Conservation (phyloP, 1,140 invertebrate species). For the Nasonia vitripennis region DNA sequence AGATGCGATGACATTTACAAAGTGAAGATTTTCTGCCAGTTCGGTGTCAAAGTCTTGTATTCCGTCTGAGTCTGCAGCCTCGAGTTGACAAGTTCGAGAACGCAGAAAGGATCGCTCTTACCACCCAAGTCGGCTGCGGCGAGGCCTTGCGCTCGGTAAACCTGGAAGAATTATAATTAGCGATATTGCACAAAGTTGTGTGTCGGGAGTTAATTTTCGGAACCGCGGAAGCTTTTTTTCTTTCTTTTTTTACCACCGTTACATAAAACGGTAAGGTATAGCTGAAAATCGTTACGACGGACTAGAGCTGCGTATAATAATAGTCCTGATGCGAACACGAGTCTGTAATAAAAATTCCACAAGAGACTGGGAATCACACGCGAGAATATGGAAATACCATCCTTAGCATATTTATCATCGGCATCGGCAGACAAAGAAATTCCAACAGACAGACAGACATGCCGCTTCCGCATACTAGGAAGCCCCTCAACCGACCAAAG, state of each 20-base stretch:
- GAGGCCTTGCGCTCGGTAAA: slow-evolving; percentile 91
- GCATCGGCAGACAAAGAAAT: no score
- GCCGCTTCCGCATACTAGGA: no score
- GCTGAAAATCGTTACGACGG: no score
- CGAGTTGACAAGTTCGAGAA: slow-evolving; percentile 95
- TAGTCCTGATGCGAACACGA: not conserved
- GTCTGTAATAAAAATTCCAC: not conserved
- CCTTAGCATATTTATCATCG: not conserved
- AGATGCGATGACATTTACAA: slow-evolving; percentile 83
- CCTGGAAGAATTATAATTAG: slow-evolving; percentile 56
- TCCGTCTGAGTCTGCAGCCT: slow-evolving; percentile 98
- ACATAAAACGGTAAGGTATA: no score
- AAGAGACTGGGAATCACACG: no score
- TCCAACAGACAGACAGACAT: no score
- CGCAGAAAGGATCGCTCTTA: slow-evolving; percentile 98
- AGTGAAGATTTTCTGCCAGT: slow-evolving; percentile 99
- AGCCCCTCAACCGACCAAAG: no score
- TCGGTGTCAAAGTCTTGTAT: slow-evolving; percentile 96
- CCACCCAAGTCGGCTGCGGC: slow-evolving; percentile 94
- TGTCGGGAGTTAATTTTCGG: not conserved
- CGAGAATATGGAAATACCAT: not conserved
- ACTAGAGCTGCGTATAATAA: no score
- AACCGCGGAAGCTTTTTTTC: not conserved
- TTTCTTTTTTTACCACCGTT: no score
- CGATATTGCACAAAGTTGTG: not conserved